Evolutionary conservation across 2,113 vertebrate genomes (phyloP), one percentile per base, ranked within the genome.

Genomic region (Eretmochelys imbricata): DNA sequence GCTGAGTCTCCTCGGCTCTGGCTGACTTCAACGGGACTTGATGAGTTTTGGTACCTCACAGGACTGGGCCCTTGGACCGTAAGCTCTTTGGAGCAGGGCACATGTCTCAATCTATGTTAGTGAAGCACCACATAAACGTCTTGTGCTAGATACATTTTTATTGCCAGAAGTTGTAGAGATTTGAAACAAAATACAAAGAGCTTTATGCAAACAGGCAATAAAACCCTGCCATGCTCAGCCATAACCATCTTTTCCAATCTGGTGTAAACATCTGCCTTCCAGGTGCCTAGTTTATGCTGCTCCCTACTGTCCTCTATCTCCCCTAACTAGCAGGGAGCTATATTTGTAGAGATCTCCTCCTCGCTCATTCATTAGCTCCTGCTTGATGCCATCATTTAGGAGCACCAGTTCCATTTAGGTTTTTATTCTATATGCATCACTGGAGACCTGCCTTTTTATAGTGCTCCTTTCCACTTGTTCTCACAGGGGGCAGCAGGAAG

Each of bases 61-160:
- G 10, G 0, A 87, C 0, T 0, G 27, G 35, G 53, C 6, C 5
- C 35, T 42, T 72, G n/a, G n/a, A 72, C 17, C 5, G 8, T 38
- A 72, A 72, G 69, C n/a, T 72, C 69, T 38, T 72, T 38, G 69
- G 69, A 20, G n/a, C 35, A 72, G n/a, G n/a, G n/a, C 2, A 38
- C 10, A 5, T 72, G 5, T 42, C 35, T 72, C 17, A 38, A n/a
- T 22, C n/a, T 22, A 22, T 72, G n/a, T 42, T 24, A 22, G 69
- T 72, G n/a, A n/a, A 38, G n/a, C n/a, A 42, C 20, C 69, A 38
- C 35, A 38, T 72, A 72, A 38, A 42, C 1, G 4, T 72, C n/a
- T 72, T 38, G 16, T 72, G 31, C n/a, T 22, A 38, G 8, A 22
- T 38, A 72, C 5, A 5, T 72, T 72, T 72, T 72, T 38, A 38